Percentiles rank a stretch among this genome's conserved stretches.
phyloP scores from a whole-genome alignment of 2,113 vertebrate species.

The Leptosomus discolor region DNA sequence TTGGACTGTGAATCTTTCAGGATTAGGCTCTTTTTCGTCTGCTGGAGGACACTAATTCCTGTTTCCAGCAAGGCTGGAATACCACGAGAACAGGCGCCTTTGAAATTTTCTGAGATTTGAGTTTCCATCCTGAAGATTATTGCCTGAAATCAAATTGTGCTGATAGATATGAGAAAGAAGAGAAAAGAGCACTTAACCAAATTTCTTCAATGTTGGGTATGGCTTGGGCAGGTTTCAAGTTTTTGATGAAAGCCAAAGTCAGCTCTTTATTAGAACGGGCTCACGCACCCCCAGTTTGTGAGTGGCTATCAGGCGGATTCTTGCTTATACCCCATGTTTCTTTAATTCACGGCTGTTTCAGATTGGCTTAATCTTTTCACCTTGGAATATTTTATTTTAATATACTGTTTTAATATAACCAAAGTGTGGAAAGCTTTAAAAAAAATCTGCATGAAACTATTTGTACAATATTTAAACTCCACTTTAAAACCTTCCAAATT shows the following conservation, averaged over 20 bases:
- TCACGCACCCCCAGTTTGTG: background rate
- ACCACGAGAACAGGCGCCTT: background rate
- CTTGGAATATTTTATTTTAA: background rate
- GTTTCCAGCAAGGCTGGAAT: background rate
- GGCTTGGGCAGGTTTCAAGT: rapidly evolving
- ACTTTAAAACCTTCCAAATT: background rate
- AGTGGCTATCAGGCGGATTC: background rate
- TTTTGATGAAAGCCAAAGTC: background rate
- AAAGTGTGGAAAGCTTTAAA: background rate
- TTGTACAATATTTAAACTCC: background rate
- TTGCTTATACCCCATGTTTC: background rate
- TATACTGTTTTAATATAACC: background rate
- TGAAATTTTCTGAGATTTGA: background rate
- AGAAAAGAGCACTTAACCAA: background rate
- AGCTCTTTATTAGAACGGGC: background rate
- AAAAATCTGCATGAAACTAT: background rate
- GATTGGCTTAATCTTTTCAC: background rate
- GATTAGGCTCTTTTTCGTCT: background rate
- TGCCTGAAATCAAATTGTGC: background rate
- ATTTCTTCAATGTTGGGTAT: background rate
- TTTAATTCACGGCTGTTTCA: background rate
- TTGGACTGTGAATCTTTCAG: background rate
- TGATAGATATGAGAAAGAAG: background rate
- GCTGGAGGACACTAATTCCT: background rate
- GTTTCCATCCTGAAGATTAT: background rate